Evolutionary conservation across 2,888 invertebrate species (phyloP).

Genomic region (Perdita meconis): DNA sequence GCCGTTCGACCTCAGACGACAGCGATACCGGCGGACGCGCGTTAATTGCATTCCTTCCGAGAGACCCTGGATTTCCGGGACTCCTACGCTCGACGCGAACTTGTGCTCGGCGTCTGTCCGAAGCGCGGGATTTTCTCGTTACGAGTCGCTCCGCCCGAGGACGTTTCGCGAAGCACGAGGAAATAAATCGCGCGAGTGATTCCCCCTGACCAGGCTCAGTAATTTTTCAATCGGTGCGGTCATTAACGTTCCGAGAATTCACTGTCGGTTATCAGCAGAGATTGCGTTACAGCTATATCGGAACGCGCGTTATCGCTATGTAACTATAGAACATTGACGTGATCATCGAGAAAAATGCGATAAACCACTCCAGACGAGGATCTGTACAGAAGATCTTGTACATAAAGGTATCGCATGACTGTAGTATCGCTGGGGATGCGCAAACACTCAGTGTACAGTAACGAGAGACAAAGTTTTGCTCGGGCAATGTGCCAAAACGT

Average conservation of each 20-base stretch:
- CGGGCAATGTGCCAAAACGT: conserved; percentile 31
- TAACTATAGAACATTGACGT: conserved; percentile 23
- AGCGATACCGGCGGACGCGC: conserved; percentile 21
- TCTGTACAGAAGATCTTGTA: conserved; percentile 8
- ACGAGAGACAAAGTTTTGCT: background rate
- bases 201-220: background rate
- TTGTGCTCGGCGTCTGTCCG: background rate
- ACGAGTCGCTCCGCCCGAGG: background rate
- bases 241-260: conserved; percentile 19
- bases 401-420: conserved; percentile 38
- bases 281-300: background rate
- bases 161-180: conserved; percentile 9
- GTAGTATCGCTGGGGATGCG: conserved; percentile 9
- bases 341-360: conserved; percentile 26
- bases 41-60: conserved; percentile 53
- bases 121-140: background rate
- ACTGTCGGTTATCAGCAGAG: conserved; percentile 11
- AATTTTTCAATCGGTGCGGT: background rate
- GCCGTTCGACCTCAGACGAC: conserved; percentile 13
- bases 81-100: conserved; percentile 29
- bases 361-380: conserved; percentile 19
- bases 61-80: conserved; percentile 35
- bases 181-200: background rate
- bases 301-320: conserved; percentile 26
- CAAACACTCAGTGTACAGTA: conserved; percentile 13